Base-by-base conservation (phyloP, 2,113 vertebrate genomes). In the Capreolus pygargus region DNA sequence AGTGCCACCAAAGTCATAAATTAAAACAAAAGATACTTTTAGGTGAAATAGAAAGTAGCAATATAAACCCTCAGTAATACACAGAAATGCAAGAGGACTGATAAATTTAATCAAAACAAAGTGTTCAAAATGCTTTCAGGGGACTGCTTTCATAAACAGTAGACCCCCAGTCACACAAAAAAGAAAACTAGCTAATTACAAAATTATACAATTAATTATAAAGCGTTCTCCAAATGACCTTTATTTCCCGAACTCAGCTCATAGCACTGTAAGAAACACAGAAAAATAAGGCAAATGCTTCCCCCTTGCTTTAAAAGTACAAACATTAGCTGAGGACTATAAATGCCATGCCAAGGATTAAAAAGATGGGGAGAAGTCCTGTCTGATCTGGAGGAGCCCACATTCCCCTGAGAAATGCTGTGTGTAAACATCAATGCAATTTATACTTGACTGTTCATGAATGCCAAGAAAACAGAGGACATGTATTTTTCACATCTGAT, bases 1-100 rank as follows among this genome's bases (percentile, higher is more conserved):
- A 97, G 79, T 11, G 82, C 8, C 57, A 85, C 23, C 0, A 0
- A 97, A 95, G 47, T 25, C 57, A 19, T 84, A 98, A 98, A 96
- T 60, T 93, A 95, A 76, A 64, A 21, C 96, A 74, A 95, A 39
- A 83, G 85, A 89, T 79, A 97, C 98, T 97, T 98, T 97, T 98
- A 97, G 67, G 76, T 92, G 50, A 81, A 97, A 97, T 93, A 90
- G 1, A 6, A 96, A 97, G 30, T 4, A 95, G 60, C 13, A 96
- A 96, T 87, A 55, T 21, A 94, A 94, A 98, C 64, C 93, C 30
- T 97, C 95, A 96, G 74, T 60, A 96, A 95, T 85, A 98, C 30
- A 94, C 57, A 64, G 28, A 94, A 98, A 97, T 57, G n/a, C 94
- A 91, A 97, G 16, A 94, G 2, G 27, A 50, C 3, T 90, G 11